Evolutionary conservation across 2,888 invertebrate genomes (phyloP).

Genomic region (Oscheius sp.): DNA sequence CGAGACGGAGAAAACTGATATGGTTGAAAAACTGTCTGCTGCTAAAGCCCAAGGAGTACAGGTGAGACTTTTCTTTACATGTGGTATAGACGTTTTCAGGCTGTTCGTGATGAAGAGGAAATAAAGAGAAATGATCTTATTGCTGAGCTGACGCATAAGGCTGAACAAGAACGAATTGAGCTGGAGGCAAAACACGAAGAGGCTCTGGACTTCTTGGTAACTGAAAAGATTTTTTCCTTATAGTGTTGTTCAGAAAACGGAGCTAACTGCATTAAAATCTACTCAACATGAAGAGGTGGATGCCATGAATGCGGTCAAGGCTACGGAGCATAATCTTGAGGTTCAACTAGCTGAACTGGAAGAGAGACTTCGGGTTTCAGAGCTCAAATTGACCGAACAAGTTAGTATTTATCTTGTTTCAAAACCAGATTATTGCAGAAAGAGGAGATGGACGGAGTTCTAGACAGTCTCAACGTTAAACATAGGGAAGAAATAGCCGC

Average conservation of each 20-base stretch:
- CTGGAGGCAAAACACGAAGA: constrained; percentile 40
- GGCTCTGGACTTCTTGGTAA: constrained; percentile 19
- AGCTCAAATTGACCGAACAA: not conserved
- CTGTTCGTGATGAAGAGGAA: constrained; percentile 57
- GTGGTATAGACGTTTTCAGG: constrained; percentile 38
- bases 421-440: not conserved
- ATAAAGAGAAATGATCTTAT: constrained; percentile 40
- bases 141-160: constrained; percentile 43
- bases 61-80: constrained; percentile 37
- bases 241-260: not conserved
- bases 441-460: constrained; percentile 11
- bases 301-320: not conserved
- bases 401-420: not conserved
- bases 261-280: not conserved
- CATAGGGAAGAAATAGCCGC: constrained; percentile 29
- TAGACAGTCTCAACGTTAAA: constrained; percentile 15
- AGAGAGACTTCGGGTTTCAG: not conserved
- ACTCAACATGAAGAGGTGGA: not conserved
- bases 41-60: constrained; percentile 69
- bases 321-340: constrained; percentile 8
- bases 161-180: constrained; percentile 27
- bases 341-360: constrained; percentile 22
- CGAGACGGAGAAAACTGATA: constrained; percentile 63
- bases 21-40: constrained; percentile 68
- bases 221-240: not conserved